Evolutionary conservation across 2,113 vertebrate species (phyloP), one percentile per base, ranked within the genome.

Genomic region (Paratilapia polleni): DNA sequence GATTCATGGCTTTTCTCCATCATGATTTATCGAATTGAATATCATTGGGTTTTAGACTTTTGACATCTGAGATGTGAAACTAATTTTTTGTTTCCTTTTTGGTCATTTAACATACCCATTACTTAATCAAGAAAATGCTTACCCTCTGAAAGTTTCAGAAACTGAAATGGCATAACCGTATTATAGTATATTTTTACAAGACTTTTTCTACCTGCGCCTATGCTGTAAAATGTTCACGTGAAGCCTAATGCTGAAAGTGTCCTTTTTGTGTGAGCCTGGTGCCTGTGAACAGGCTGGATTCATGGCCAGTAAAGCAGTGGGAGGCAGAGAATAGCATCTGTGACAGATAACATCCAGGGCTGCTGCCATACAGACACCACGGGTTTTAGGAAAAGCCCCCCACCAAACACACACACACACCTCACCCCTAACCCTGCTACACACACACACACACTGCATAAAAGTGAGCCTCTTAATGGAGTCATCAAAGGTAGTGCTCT

Each of bases 271-370:
- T 52, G 41, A n/a, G 79, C 22, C n/a, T 68, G 68, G 85, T 78
- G 59, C 76, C 84, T 83, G 90, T 87, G 93, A 95, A 91, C 59
- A 57, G 85, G 87, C 87, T 85, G 64, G 83, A 92, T 94, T 92
- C 91, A 91, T 76, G 87, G 84, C 82, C 91, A 88, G 86, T 94
- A 90, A 93, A 94, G 86, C 93, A 90, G 88, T 64, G 1, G 60
- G 93, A 81, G 93, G 89, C 82, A 78, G 89, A 88, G 88, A 91
- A 85, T 56, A 91, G 93, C 94, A 94, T 94, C 94, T 95, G 94
- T 93, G 93, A 92, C 85, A 92, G 94, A 95, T 94, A 94, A 92
- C 92, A 93, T 91, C 88, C 94, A 94, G 93, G 87, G 76, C 92
- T 90, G 88, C 89, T 82, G 92, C 90, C 78, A 84, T 87, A 80